Evolutionary conservation across 2,797 vertebrate species (phyloP), one percentile per base, ranked within the genome.

Genomic region (Tragopan temminckii): DNA sequence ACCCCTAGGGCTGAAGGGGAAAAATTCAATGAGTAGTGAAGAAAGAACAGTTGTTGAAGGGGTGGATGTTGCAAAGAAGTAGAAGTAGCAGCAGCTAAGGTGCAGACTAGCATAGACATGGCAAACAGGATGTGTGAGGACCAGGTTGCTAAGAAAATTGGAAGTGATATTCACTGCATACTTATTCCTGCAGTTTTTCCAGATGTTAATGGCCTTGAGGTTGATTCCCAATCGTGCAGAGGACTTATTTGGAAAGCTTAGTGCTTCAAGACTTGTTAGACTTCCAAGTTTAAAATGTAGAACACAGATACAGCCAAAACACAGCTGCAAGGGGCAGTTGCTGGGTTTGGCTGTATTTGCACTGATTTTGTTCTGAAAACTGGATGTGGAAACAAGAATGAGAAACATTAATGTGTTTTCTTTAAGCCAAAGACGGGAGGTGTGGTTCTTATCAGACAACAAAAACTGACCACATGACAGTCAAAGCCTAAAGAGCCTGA

Each of bases 371-470:
- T 87, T 80, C 40, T 87, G 69, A 88, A 94, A 77, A 80, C 33
- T 85, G 75, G 31, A 92, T 85, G 40, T 71, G 53, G 84, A 36
- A 94, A 45, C 57, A 88, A 67, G 42, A 93, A 67, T 25, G 19
- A 77, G 68, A 92, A 90, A 61, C 4, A 45, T 59, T 66, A 52
- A 72, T 61, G 27, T 63, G 46, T 77, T 77, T 77, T 42, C 24
- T 92, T 94, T 77, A 53, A 50, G 68, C 70, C 42, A 58, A 67
- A 85, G 61, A 67, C 82, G 74, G 12, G 45, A 48, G 57, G 52
- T 0, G 0, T 80, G 71, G 79, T 84, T 84, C 55, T 77, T 93
- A 81, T 29, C 15, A 64, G 45, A 27, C 45, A 52, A 61, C 55
- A 80, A 77, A 88, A 77, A 57, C 43, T 8, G 84, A 59, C 80